Evolutionary conservation across 2,797 vertebrate genomes (phyloP).

Genomic region (Rhadinocentrus ornatus): DNA sequence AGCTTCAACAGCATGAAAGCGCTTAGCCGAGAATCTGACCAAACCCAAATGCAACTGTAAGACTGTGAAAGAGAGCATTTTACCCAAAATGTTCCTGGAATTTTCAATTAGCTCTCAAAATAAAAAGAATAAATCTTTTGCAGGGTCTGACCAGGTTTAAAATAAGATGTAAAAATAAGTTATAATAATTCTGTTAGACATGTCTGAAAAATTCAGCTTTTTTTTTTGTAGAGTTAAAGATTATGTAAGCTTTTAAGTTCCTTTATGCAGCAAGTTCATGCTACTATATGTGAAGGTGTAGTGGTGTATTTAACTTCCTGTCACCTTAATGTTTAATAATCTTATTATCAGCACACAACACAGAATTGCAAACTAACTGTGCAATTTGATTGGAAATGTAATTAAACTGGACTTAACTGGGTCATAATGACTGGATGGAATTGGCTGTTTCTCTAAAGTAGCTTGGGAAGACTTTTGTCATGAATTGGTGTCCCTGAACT

Average conservation of each 20-base stretch:
- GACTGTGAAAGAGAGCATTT: slow-evolving; percentile 62
- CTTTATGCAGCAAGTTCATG: neutral
- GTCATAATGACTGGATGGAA: neutral
- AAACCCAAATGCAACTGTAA: slow-evolving; percentile 26
- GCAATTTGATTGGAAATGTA: neutral
- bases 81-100: slow-evolving; percentile 54
- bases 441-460: neutral
- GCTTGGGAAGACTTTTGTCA: neutral
- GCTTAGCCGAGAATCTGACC: slow-evolving; percentile 43
- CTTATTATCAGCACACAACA: neutral
- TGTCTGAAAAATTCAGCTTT: neutral
- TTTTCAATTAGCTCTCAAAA: slow-evolving; percentile 38
- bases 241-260: neutral
- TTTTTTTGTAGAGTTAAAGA: neutral
- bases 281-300: neutral
- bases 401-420: neutral
- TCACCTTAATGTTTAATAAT: neutral
- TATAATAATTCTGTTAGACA: neutral
- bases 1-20: slow-evolving; percentile 40
- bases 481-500: too few relatives aligned
- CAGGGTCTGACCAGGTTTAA: slow-evolving; percentile 9
- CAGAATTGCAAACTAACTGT: too few relatives aligned
- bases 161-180: slow-evolving; percentile 17
- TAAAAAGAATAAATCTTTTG: slow-evolving; percentile 40
- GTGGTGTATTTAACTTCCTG: neutral